Conservation (phyloP, 1,140 invertebrate species). For the Lasioglossum baleicum region DNA sequence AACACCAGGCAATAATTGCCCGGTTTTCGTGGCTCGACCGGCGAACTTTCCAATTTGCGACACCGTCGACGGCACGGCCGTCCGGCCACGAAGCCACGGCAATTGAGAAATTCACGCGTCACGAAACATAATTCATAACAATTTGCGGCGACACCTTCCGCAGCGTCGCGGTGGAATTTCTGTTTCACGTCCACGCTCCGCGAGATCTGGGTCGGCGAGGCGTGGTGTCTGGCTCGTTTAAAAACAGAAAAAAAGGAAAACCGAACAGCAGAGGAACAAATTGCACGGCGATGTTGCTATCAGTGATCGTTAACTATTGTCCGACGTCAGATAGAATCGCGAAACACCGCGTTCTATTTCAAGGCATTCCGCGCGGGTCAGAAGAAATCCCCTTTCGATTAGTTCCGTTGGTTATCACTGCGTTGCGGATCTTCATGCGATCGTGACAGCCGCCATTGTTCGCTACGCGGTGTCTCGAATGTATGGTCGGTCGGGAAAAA, state of each 20-base stretch:
- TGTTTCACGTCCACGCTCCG: background rate
- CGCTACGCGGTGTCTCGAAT: no score
- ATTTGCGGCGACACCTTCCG: slow-evolving; percentile 11
- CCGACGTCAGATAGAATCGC: background rate
- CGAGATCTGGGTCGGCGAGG: background rate
- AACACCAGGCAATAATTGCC: background rate
- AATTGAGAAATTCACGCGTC: slow-evolving; percentile 15
- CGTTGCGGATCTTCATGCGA: no score
- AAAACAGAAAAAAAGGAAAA: background rate
- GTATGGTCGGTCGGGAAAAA: no score
- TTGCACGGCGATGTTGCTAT: background rate
- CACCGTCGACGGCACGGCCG: no score
- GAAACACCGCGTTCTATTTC: background rate
- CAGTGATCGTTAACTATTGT: background rate
- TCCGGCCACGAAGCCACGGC: background rate
- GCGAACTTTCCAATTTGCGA: slow-evolving; percentile 29
- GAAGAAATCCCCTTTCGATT: background rate
- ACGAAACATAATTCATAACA: slow-evolving; percentile 38
- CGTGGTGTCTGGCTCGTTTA: background rate
- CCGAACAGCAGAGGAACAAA: no score
- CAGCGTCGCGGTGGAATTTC: background rate
- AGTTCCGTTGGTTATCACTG: no score
- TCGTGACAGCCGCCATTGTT: no score
- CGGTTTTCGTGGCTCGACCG: background rate
- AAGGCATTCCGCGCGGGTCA: background rate